Evolutionary conservation across 2,888 invertebrate genomes (phyloP), one percentile per base, ranked within the genome.

Genomic region (Caenorhabditis parvicauda): DNA sequence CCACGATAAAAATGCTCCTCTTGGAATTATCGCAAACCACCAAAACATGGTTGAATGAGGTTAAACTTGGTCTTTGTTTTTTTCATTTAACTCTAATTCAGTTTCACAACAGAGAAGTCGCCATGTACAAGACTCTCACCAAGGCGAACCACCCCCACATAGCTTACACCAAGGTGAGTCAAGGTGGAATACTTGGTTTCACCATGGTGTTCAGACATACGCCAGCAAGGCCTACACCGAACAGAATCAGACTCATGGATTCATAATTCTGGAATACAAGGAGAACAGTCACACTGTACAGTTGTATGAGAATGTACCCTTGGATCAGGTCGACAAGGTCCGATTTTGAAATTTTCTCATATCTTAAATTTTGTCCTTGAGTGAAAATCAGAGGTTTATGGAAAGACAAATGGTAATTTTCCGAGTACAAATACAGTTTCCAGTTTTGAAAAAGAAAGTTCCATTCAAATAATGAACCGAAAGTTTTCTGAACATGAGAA

Each of bases 41-140:
- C n/a, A n/a, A n/a, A n/a, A n/a, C n/a, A n/a, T n/a, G n/a, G n/a
- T n/a, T n/a, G n/a, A n/a, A n/a, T n/a, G n/a, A n/a, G n/a, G n/a
- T n/a, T n/a, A n/a, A n/a, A n/a, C n/a, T n/a, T n/a, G n/a, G n/a
- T n/a, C n/a, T n/a, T n/a, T n/a, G n/a, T n/a, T n/a, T n/a, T n/a
- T n/a, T n/a, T n/a, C n/a, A n/a, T n/a, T n/a, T n/a, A n/a, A n/a
- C n/a, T n/a, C n/a, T n/a, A n/a, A n/a, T n/a, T 32, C 35, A 44
- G 32, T 22, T 59, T 24, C 63, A 63, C 29, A 59, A 63, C 28
- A 39, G 54, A 43, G 63, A 63, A 37, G 58, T 63, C 0, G 44
- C 28, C 1, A 42, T 45, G 12, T 63, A 63, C 25, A 44, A 41
- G 45, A 29, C 59, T 28, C 35, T 63, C 41, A 32, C 25, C 37